A percentile compares a stretch with the other conserved stretches of the same genome.
Conservation (phyloP, 2,113 vertebrate species). For the Oceanodroma tethys region DNA sequence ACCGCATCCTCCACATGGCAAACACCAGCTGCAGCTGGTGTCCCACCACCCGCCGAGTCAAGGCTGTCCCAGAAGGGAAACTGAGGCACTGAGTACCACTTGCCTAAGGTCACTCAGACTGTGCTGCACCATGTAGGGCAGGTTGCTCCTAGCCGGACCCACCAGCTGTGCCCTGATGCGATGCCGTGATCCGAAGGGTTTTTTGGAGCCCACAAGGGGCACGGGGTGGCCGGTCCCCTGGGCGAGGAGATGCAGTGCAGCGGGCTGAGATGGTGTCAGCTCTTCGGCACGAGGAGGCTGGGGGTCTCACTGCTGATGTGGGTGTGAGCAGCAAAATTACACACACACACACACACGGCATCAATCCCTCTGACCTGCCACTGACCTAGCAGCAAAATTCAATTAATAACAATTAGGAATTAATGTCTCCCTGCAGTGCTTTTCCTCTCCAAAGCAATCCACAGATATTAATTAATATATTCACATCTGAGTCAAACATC, state of each 20-base stretch:
- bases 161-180: not conserved
- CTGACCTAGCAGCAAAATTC: conserved; percentile 2
- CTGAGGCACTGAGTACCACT: not conserved
- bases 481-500: not conserved
- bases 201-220: accelerated
- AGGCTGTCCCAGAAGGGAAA: not conserved
- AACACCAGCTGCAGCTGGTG: not conserved
- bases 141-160: not conserved
- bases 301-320: not conserved
- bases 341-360: accelerated
- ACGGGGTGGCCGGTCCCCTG: not conserved
- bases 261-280: not conserved
- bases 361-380: not conserved
- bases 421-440: not conserved
- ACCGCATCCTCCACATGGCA: not conserved
- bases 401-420: conserved; percentile 37
- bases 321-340: not conserved
- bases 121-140: accelerated
- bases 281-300: not conserved
- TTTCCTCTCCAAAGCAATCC: not conserved
- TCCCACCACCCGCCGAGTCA: not conserved
- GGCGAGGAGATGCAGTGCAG: not conserved
- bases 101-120: not conserved
- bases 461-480: not conserved
- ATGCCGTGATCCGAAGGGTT: not conserved